Base-by-base conservation (phyloP, 2,888 invertebrate species). In the Zele albiditarsus region DNA sequence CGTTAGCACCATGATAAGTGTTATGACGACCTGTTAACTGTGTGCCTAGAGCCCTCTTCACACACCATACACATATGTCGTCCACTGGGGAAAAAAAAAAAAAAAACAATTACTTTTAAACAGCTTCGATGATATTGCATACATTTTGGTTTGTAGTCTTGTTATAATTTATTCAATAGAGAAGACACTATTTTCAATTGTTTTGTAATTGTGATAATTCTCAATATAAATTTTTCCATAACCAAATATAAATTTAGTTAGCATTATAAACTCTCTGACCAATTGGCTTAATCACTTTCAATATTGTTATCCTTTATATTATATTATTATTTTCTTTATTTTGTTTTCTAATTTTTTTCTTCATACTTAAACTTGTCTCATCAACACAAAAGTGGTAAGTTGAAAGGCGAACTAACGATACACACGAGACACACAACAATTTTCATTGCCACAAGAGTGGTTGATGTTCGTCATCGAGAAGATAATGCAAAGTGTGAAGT, bases 1-100 rank as follows among this genome's bases (percentile, higher is more conserved):
- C 70, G 78, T 70, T 70, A 79, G 65, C 74, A 80, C 76, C 71
- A 81, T 81, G 82, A 82, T 83, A 84, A 88, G 86, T 88, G 87
- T 86, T 88, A 87, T 87, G 87, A 87, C 84, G 87, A 88, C 87
- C 87, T 86, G 87, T 87, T 87, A 87, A 79, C 83, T 82, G 77
- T 77, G 27, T 20, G 28, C 20, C 16, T 5, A 38, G 58, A 42
- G 25, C 65, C 65, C 78, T 81, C 82, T 83, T 77, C 80, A 77
- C 79, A 53, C 78, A 79, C 79, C 77, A 77, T 66, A 72, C 81
- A 79, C 82, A 84, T 81, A 83, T 84, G 85, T 81, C 80, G 74
- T 75, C 68, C 80, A 80, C 63, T 76, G 77, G 80, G 78, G 80
- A 78, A 77, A 79, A 76, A 60, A 27, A 53, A 23, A 49, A n/a